Percentiles rank a stretch among this genome's conserved stretches.
phyloP scores from a whole-genome alignment of 2,797 vertebrate species.

The Chromis chromis region DNA sequence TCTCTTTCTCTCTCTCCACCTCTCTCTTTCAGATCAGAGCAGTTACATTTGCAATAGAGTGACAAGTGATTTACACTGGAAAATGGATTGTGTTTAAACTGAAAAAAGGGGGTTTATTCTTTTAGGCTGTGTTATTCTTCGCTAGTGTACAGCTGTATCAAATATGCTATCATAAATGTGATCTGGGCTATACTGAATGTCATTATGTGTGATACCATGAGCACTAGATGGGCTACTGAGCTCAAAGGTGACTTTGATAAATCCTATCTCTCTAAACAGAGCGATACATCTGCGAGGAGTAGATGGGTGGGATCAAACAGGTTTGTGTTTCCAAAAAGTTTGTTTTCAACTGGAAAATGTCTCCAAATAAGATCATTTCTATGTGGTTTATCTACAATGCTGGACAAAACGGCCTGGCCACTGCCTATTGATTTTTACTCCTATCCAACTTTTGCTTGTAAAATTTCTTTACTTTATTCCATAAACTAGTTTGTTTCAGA shows the following conservation, averaged over 20 bases:
- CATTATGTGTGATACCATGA: slow-evolving; percentile 87
- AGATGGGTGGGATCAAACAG: slow-evolving; percentile 63
- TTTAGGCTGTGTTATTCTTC: slow-evolving; percentile 89
- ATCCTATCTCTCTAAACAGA: slow-evolving; percentile 82
- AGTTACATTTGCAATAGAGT: slow-evolving; percentile 91
- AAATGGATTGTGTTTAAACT: slow-evolving; percentile 91
- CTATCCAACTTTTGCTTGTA: slow-evolving; percentile 23
- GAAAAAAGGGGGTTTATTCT: slow-evolving; percentile 87
- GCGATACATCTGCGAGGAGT: slow-evolving; percentile 31
- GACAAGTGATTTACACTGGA: slow-evolving; percentile 98
- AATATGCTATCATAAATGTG: slow-evolving; percentile 90
- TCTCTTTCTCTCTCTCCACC: slow-evolving; percentile 80
- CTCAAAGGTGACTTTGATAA: slow-evolving; percentile 93
- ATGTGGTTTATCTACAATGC: slow-evolving; percentile 22
- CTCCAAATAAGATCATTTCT: slow-evolving; percentile 23
- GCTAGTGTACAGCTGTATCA: slow-evolving; percentile 92
- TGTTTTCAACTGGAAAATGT: slow-evolving; percentile 51
- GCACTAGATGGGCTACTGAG: slow-evolving; percentile 86
- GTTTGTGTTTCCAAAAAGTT: slow-evolving; percentile 64
- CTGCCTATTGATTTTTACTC: slow-evolving; percentile 34
- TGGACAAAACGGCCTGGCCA: background rate
- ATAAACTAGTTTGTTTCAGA: slow-evolving; percentile 36
- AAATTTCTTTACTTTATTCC: slow-evolving; percentile 28
- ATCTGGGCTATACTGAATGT: slow-evolving; percentile 89
- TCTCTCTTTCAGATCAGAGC: slow-evolving; percentile 90